Base-by-base conservation (phyloP, 1,140 invertebrate species). In the Drosophila malerkotliana region DNA sequence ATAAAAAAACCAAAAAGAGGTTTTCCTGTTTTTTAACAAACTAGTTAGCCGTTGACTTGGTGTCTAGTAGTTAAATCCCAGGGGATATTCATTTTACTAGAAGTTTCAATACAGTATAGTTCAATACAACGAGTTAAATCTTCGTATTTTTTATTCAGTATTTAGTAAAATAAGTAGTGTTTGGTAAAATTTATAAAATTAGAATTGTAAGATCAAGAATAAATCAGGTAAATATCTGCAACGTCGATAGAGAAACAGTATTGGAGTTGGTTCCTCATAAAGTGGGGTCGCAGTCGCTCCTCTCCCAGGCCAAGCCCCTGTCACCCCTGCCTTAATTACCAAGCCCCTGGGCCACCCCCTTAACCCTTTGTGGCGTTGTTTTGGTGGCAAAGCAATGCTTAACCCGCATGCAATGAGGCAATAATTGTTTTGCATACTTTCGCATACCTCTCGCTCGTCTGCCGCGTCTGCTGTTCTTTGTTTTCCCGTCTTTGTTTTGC, bases 401-500 rank as follows among this genome's bases (percentile, higher is more conserved):
- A 30, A 24, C 49, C 49, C 15, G 49, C 41, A 18, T 14, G 34
- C 52, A 56, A 44, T 9, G 14, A 18, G 34, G 34, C 52, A 56
- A 26, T 10, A 45, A 44, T 62, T 26, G 12, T 55, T 41, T 51
- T 26, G 14, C 34, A 39, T 34, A 8, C 15, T 37, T 66, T 67
- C 45, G 64, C 64, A 45, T 47, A 47, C 30, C 62, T 34, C 39
- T 39, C 37, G 34, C 28, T 18, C 48, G 44, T 39, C 39, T 49
- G 28, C 28, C 52, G 28, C 10, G 28, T 24, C 18, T 9, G 21
- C 57, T 41, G 58, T 66, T 66, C 63, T 51, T 51, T 41, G 47
- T 30, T 28, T 67, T 44, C 14, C 10, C 26, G 58, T 5, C 28
- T 66, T 72, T 64, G 66, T 60, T 77, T 72, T 77, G 72, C 30